Percentiles rank a stretch among this genome's conserved stretches.
Conservation (phyloP, 2,113 vertebrate genomes). For the Carettochelys insculpta region DNA sequence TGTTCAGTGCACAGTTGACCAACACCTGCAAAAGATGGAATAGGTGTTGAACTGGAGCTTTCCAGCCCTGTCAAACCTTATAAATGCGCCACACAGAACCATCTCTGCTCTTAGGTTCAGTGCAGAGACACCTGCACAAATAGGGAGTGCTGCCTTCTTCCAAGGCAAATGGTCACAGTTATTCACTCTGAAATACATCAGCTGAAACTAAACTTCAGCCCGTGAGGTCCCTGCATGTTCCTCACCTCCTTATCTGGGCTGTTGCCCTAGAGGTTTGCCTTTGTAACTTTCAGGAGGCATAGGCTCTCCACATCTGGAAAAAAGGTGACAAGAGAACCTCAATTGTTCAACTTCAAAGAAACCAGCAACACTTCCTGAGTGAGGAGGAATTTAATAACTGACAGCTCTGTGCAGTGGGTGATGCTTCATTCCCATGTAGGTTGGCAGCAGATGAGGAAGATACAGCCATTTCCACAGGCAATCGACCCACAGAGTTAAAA, state of each 20-base stretch:
- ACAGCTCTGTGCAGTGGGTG: too few species aligned
- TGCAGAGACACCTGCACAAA: not conserved
- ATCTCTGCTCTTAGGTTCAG: accelerated
- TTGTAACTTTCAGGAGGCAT: not conserved
- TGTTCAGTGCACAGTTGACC: conserved; percentile 23
- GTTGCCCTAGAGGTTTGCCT: not conserved
- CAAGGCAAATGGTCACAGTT: not conserved
- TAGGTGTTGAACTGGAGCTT: not conserved
- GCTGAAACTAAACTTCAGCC: not conserved
- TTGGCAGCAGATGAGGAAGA: too few species aligned
- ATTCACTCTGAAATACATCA: not conserved
- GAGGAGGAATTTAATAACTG: not conserved
- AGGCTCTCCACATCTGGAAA: not conserved
- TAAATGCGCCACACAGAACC: accelerated
- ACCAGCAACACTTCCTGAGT: too few species aligned
- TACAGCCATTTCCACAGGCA: too few species aligned
- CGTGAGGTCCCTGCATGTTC: not conserved
- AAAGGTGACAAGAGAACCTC: not conserved
- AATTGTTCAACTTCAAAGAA: not conserved
- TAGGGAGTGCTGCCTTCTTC: not conserved
- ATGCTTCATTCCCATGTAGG: too few species aligned
- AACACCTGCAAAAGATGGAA: conserved; percentile 12
- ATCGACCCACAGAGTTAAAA: too few species aligned
- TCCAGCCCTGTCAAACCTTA: not conserved
- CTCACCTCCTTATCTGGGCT: not conserved